Base-by-base conservation (phyloP, 2,113 vertebrate genomes). In the Ctenomys sociabilis region DNA sequence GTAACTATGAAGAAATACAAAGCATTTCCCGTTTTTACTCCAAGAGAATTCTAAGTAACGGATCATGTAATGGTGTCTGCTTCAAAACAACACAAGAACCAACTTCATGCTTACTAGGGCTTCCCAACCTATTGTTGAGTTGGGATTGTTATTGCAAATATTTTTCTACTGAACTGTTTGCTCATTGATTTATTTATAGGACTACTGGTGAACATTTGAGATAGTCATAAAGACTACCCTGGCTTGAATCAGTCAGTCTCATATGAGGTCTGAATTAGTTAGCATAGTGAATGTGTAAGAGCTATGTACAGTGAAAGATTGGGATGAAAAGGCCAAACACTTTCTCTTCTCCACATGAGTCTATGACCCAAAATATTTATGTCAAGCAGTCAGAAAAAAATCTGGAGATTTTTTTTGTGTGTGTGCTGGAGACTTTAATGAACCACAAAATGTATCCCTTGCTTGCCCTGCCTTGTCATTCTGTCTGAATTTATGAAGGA, bases 391-490 rank as follows among this genome's bases (percentile, higher is more conserved):
- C 61, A 81, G 96, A 94, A 81, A 85, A 86, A 95, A 93, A 80
- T 72, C 83, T 91, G n/a, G n/a, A n/a, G n/a, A n/a, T n/a, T n/a
- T n/a, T n/a, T n/a, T n/a, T n/a, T n/a, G n/a, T n/a, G n/a, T n/a
- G n/a, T n/a, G n/a, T n/a, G 16, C 63, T 97, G 86, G 52, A 70
- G 2, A 85, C 97, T 90, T 96, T 96, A 94, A 88, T 88, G 59
- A 91, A 30, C 30, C 70, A 90, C 49, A 90, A 59, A 94, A 21
- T 30, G 2, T 94, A 43, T 37, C 64, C 81, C 52, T 91, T 43
- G 1, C 73, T 17, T 9, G 1, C 61, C 30, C 35, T 0, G 1
- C 54, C 0, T 1, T 96, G 91, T 72, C 57, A 7, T 92, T 97
- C 66, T 89, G 78, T 64, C 28, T 78, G 66, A 32, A 68, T 37